Base-by-base conservation (phyloP, 2,113 vertebrate species). In the Scolopax mira region DNA sequence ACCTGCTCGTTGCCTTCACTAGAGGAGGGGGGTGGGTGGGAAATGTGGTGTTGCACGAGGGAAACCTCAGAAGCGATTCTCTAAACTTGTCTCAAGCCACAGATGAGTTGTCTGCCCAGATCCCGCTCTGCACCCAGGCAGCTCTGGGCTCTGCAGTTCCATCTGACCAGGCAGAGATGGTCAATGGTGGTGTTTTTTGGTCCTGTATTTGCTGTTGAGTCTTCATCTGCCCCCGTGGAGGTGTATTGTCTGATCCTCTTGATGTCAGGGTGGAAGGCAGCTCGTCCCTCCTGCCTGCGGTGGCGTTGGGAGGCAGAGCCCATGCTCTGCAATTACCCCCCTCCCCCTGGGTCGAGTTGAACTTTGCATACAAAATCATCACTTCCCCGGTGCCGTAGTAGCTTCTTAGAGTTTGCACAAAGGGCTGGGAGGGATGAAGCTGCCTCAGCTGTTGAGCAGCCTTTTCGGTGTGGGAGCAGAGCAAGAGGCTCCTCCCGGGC, bases 351-450 rank as follows among this genome's bases (percentile, higher is more conserved):
- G 42, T 67, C 74, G 24, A 9, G 6, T 27, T 0, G 1, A 49
- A 2, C 31, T 0, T 9, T 0, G 1, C n/a, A 1, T 7, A 7
- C 4, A 19, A 31, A 89, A 89, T 57, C 0, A 1, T n/a, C 0
- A 1, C 77, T 58, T 54, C 46, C 62, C 51, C 2, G 0, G 37
- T 1, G 0, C 8, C 1, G 2, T 23, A 22, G 35, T 2, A 0
- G 35, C 70, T 73, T 35, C 7, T 9, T 5, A 3, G 83, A 54
- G 86, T 64, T 13, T 28, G 18, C 49, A 17, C 0, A 3, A 30
- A 30, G 39, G 48, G 54, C 72, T 78, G 93, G 77, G 84, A 65
- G 41, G 86, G 73, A n/a, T 35, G 66, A 72, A 79, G 77, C 61
- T 57, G 70, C 0, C 0, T 8, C 28, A 57, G 70, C 57, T 37